Conservation (phyloP, 2,797 vertebrate species). For the Hyperoplus lanceolatus region DNA sequence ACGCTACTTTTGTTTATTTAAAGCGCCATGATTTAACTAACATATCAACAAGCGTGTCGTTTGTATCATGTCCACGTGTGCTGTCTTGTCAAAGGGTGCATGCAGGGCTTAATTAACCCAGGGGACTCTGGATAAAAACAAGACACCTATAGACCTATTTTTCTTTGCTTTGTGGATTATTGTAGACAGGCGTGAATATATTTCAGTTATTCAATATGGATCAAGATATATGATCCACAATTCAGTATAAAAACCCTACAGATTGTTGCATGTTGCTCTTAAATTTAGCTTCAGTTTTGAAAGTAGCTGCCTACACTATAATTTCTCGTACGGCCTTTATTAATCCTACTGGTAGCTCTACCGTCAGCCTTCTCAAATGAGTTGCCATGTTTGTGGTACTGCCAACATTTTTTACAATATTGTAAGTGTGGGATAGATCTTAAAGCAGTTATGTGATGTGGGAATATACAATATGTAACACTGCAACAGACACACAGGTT, state of each 20-base stretch:
- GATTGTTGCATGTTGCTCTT: too few relatives aligned
- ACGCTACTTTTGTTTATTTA: neutral
- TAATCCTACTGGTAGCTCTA: neutral
- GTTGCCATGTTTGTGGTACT: neutral
- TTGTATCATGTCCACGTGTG: neutral
- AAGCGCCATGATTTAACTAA: neutral
- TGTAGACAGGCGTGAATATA: too few relatives aligned
- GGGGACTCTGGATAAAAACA: too few relatives aligned
- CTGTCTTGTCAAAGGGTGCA: neutral
- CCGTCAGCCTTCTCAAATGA: neutral
- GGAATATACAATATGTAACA: too few relatives aligned
- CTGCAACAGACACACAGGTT: too few relatives aligned
- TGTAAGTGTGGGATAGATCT: too few relatives aligned
- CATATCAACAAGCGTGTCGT: neutral
- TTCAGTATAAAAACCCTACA: too few relatives aligned
- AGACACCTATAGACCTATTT: too few relatives aligned
- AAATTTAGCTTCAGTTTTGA: neutral
- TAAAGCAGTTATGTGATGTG: too few relatives aligned
- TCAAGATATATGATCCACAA: too few relatives aligned
- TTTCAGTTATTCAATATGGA: too few relatives aligned
- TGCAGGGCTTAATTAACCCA: neutral
- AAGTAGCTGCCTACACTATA: neutral
- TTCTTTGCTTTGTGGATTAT: neutral
- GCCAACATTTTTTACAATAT: neutral
- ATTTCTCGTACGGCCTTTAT: neutral